Conservation (phyloP, 1,140 invertebrate genomes). For the Chironomus tepperi region DNA sequence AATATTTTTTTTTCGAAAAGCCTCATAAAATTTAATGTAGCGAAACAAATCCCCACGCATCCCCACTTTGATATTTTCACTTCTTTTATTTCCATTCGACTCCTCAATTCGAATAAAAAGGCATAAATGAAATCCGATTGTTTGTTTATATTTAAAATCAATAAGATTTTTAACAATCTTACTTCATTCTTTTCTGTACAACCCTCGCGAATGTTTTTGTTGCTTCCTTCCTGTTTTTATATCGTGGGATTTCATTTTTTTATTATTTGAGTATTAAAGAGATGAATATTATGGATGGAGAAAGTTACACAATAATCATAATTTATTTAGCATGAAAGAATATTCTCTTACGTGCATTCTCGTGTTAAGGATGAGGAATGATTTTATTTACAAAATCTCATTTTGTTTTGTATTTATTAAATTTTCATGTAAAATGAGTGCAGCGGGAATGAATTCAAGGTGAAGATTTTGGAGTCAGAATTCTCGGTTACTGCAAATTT, state of each 20-base stretch:
- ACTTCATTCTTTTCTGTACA: background rate
- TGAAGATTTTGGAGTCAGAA: no score
- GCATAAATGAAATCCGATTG: conserved; percentile 6
- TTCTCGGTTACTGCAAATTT: no score
- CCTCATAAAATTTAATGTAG: background rate
- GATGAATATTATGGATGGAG: background rate
- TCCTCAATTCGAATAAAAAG: background rate
- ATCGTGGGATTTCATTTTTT: background rate
- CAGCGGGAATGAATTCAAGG: no score
- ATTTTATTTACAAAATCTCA: no score
- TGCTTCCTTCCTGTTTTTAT: background rate
- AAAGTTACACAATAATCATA: no score
- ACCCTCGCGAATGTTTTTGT: background rate
- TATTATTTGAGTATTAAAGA: background rate
- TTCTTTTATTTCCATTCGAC: background rate
- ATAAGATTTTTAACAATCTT: background rate
- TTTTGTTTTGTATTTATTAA: no score
- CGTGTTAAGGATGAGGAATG: no score
- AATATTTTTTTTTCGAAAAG: background rate
- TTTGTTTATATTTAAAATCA: conserved; percentile 15
- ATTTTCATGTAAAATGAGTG: no score
- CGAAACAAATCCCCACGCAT: conserved; percentile 11
- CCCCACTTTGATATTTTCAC: conserved; percentile 3
- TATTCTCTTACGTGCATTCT: no score
- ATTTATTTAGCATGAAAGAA: no score